A percentile compares a stretch with the other conserved stretches of the same genome.
Conservation (phyloP, 2,888 invertebrate species). For the Deilephila elpenor region DNA sequence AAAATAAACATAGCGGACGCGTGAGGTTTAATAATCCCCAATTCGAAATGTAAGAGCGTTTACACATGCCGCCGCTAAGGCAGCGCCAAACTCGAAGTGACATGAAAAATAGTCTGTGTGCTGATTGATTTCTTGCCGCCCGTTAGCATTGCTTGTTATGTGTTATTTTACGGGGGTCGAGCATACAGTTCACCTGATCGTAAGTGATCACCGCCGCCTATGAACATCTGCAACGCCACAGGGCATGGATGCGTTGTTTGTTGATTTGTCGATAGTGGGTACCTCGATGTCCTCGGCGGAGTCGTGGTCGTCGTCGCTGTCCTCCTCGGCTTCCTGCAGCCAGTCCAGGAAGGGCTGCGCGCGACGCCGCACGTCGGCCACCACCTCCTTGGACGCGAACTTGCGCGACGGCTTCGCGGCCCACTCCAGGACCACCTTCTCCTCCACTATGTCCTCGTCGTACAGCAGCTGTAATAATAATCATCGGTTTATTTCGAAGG, state of each 20-base stretch:
- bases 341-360: conserved; percentile 98
- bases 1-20: no score
- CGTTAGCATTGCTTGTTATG: no score
- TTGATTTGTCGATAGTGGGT: background rate
- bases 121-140: no score
- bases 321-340: conserved; percentile 98
- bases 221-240: no score
- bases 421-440: conserved; percentile 98
- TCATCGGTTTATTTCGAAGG: background rate
- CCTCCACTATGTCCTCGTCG: conserved; percentile 97
- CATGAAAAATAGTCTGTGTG: no score
- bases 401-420: conserved; percentile 97
- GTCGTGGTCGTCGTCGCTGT: conserved; percentile 90
- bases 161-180: no score
- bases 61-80: no score
- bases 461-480: conserved; percentile 88
- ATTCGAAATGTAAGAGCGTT: no score
- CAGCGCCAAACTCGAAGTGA: no score
- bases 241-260: background rate
- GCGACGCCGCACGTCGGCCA: conserved; percentile 95
- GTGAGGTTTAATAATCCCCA: no score
- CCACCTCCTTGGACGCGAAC: conserved; percentile 95
- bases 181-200: no score
- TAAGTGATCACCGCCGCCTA: no score
- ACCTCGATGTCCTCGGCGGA: conserved; percentile 88